phyloP scores from a whole-genome alignment of 1,140 invertebrate species.

The Tetramorium simillimum region DNA sequence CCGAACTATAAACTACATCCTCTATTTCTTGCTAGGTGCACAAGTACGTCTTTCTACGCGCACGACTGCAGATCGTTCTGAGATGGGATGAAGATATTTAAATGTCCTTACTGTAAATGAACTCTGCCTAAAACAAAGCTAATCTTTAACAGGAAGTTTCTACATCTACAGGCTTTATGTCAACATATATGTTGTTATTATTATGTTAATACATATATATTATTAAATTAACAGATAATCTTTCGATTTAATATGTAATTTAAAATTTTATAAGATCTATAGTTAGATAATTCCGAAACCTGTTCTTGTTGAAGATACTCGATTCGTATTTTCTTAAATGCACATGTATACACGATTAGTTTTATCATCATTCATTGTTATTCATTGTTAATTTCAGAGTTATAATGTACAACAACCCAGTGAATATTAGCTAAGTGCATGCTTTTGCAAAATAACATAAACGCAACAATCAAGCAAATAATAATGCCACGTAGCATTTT shows the following conservation, averaged over 20 bases:
- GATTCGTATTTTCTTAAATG: slow-evolving; percentile 5
- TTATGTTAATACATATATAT: too few species aligned
- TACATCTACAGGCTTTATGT: not conserved
- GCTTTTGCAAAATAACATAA: slow-evolving; percentile 78
- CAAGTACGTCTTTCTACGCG: slow-evolving; percentile 8
- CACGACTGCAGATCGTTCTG: not conserved
- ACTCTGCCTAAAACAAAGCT: slow-evolving; percentile 5
- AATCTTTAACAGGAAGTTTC: not conserved
- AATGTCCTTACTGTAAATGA: slow-evolving; percentile 26
- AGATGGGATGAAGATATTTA: not conserved
- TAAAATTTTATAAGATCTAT: not conserved
- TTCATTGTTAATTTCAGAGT: not conserved
- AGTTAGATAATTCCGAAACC: not conserved
- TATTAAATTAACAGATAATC: not conserved
- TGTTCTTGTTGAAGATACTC: not conserved
- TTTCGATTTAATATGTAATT: not conserved
- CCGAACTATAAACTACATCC: not conserved
- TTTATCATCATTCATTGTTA: not conserved
- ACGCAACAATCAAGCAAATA: slow-evolving; percentile 78
- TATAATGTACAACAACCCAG: slow-evolving; percentile 76
- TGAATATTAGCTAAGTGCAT: slow-evolving; percentile 78
- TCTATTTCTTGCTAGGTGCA: not conserved
- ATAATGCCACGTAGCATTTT: slow-evolving; percentile 66
- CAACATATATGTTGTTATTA: too few species aligned
- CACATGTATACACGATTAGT: not conserved